These are phyloP conservation scores for Drosophila neonasuta DNA, from an alignment of 2,888 invertebrate genomes.

Conservation along the genomic window DNA sequence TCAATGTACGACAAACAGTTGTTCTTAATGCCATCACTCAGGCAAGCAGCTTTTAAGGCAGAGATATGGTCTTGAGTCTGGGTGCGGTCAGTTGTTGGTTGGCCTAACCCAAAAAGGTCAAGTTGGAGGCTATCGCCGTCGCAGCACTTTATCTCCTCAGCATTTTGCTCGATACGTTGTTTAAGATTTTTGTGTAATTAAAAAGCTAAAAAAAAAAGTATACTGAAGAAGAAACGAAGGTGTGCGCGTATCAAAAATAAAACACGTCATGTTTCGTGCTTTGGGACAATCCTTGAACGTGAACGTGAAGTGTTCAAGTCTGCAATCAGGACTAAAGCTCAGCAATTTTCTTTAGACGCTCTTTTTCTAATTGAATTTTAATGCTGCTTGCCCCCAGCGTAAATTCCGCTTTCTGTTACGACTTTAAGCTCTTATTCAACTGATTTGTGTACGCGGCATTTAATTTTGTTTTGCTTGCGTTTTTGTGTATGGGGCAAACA, in stretches of 20 bases:
- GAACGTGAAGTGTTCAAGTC: background rate
- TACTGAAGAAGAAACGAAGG: slow-evolving; percentile 13
- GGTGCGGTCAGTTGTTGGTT: slow-evolving; percentile 44
- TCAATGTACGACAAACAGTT: background rate
- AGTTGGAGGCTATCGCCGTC: slow-evolving; percentile 36
- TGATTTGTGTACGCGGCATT: slow-evolving; percentile 29
- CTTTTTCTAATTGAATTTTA: slow-evolving; percentile 73
- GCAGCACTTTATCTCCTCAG: slow-evolving; percentile 51
- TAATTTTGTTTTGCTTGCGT: slow-evolving; percentile 41
- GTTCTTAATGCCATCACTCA: slow-evolving; percentile 28
- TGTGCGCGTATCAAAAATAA: slow-evolving; percentile 18
- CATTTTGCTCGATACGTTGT: slow-evolving; percentile 1
- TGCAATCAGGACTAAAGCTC: slow-evolving; percentile 28
- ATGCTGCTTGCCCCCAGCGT: slow-evolving; percentile 37
- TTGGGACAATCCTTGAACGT: slow-evolving; percentile 45
- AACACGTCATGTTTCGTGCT: slow-evolving; percentile 67
- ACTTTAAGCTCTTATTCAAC: slow-evolving; percentile 35
- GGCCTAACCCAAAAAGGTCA: slow-evolving; percentile 42
- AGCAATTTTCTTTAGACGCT: slow-evolving; percentile 34
- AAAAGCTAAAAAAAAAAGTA: slow-evolving; percentile 41
- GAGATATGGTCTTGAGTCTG: slow-evolving; percentile 44
- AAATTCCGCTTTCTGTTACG: slow-evolving; percentile 17
- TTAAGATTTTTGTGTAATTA: slow-evolving; percentile 68
- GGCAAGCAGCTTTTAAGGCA: background rate
- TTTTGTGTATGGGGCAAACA: slow-evolving; percentile 15